phyloP scores from a whole-genome alignment of 2,113 vertebrate species.

The Dasyornis broadbenti region DNA sequence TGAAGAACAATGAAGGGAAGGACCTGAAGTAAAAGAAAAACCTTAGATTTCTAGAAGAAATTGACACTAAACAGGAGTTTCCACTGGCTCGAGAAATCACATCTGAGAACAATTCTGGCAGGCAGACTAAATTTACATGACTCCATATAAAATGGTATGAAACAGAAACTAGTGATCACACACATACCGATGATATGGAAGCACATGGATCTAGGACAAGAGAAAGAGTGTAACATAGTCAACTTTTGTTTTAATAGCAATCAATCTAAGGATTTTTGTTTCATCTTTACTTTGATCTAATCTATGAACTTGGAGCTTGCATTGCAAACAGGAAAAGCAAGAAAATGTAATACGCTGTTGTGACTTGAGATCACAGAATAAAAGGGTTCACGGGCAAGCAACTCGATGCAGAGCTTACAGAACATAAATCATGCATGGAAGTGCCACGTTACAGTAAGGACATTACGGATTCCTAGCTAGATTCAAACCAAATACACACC shows the following conservation, averaged over 20 bases:
- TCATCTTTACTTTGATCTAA: neutral
- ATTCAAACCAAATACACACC: neutral
- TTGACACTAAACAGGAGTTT: neutral
- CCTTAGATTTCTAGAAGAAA: neutral
- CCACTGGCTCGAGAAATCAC: neutral
- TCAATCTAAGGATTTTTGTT: neutral
- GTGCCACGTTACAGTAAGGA: neutral
- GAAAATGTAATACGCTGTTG: neutral
- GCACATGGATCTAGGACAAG: neutral
- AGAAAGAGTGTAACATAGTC: neutral
- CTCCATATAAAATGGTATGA: neutral
- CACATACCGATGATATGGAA: neutral
- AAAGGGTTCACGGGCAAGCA: neutral
- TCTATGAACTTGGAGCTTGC: neutral
- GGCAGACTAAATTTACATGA: neutral
- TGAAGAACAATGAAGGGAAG: neutral
- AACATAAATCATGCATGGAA: conserved; percentile 13
- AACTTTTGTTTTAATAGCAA: neutral
- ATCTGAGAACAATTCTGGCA: neutral
- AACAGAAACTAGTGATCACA: neutral
- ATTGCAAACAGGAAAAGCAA: neutral
- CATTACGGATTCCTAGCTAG: neutral
- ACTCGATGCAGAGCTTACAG: neutral
- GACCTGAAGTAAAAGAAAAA: neutral
- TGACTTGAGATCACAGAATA: neutral